phyloP scores from a whole-genome alignment of 2,113 vertebrate species.

The Catharus bicknelli region DNA sequence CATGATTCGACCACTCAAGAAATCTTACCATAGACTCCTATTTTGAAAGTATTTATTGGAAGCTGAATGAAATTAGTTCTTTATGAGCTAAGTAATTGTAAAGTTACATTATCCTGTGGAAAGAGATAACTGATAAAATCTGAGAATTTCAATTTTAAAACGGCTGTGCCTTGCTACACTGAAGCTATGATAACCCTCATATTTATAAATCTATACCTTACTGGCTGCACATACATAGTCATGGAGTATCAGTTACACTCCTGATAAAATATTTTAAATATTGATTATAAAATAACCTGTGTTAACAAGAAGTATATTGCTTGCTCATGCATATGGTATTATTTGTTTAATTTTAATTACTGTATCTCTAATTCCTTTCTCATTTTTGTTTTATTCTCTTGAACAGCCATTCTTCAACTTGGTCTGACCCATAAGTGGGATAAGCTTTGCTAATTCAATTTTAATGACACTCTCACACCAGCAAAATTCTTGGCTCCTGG shows the following conservation, averaged over 20 bases:
- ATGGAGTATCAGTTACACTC: constrained; percentile 40
- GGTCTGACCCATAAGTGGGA: not conserved
- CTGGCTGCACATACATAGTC: constrained; percentile 49
- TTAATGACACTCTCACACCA: not conserved
- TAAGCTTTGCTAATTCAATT: not conserved
- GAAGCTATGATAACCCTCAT: constrained; percentile 50
- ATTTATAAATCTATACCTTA: constrained; percentile 69
- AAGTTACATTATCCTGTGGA: constrained; percentile 46
- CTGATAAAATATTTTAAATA: constrained; percentile 66
- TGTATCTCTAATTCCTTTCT: constrained; percentile 33
- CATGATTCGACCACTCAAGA: constrained; percentile 35
- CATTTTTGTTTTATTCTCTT: constrained; percentile 17
- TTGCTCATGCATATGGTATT: constrained; percentile 11
- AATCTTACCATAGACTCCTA: not conserved
- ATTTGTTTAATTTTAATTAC: constrained; percentile 31
- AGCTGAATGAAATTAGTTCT: constrained; percentile 59
- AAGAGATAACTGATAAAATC: constrained; percentile 63
- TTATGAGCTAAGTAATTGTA: constrained; percentile 45
- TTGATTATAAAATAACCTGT: constrained; percentile 63
- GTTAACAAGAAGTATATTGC: constrained; percentile 47
- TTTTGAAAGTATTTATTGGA: constrained; percentile 50
- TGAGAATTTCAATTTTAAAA: constrained; percentile 69
- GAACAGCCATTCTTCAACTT: not conserved
- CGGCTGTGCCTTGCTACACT: constrained; percentile 34
- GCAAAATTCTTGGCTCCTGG: not conserved